These are phyloP conservation scores for Portunus trituberculatus DNA, from an alignment of 1,140 invertebrate species.

Conservation along the genomic window DNA sequence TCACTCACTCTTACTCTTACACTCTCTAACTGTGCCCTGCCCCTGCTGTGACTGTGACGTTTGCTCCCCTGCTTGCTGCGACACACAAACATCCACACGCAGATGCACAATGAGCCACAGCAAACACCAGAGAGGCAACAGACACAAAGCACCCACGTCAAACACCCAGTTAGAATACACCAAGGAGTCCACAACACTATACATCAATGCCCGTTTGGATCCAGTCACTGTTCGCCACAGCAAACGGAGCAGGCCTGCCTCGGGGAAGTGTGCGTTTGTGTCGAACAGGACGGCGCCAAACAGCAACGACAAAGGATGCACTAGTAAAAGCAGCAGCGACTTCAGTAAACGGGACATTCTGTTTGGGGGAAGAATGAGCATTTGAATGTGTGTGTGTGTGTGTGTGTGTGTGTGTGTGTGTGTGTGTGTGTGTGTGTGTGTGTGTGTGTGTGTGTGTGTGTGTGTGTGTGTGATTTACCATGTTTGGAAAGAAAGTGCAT, in stretches of 20 bases:
- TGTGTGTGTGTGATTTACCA: too few species aligned
- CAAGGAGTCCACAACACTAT: conserved; percentile 90
- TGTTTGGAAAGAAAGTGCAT: too few species aligned
- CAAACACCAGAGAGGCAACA: conserved; percentile 85
- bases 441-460: too few species aligned
- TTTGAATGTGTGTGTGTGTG: neutral
- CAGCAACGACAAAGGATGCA: conserved; percentile 87
- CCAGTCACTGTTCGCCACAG: conserved; percentile 84
- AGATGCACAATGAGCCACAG: conserved; percentile 82
- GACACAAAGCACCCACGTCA: conserved; percentile 82
- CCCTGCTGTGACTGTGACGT: neutral
- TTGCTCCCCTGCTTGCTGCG: neutral
- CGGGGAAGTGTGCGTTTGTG: conserved; percentile 84
- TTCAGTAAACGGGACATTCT: conserved; percentile 80
- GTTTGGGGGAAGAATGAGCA: conserved; percentile 74
- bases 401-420: too few species aligned
- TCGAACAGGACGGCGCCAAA: conserved; percentile 84
- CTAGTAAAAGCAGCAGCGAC: conserved; percentile 83
- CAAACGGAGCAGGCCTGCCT: conserved; percentile 80
- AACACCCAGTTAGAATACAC: conserved; percentile 87
- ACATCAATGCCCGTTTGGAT: conserved; percentile 88
- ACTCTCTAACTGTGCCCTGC: neutral
- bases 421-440: too few species aligned
- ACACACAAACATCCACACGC: conserved; percentile 46
- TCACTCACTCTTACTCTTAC: neutral